phyloP scores from a whole-genome alignment of 2,888 invertebrate genomes.

The Plagodis dolabraria region DNA sequence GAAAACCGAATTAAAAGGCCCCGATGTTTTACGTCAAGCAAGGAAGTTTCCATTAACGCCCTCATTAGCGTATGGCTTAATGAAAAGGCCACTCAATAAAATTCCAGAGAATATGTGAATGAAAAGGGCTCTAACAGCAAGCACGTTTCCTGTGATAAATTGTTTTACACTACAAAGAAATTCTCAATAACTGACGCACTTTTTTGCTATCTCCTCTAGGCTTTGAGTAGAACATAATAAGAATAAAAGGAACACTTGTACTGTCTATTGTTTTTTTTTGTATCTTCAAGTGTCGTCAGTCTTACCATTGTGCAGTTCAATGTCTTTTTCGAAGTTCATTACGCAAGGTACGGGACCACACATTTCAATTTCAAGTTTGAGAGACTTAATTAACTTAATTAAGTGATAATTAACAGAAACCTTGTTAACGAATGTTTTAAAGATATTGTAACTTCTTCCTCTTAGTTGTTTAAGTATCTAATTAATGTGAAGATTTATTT shows the following conservation, averaged over 20 bases:
- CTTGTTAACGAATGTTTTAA: slow-evolving; percentile 43
- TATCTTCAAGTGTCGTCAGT: slow-evolving; percentile 27
- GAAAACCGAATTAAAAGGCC: slow-evolving; percentile 49
- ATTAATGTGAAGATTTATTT: slow-evolving; percentile 35
- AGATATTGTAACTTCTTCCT: slow-evolving; percentile 37
- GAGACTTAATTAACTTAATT: slow-evolving; percentile 48
- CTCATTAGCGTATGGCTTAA: slow-evolving; percentile 65
- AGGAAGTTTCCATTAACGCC: slow-evolving; percentile 68
- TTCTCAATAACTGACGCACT: slow-evolving; percentile 39
- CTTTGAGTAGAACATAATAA: slow-evolving; percentile 27
- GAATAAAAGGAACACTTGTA: slow-evolving; percentile 18
- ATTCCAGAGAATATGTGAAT: slow-evolving; percentile 43
- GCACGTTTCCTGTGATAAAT: slow-evolving; percentile 46
- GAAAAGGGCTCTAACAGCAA: slow-evolving; percentile 41
- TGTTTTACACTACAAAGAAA: slow-evolving; percentile 52
- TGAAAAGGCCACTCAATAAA: slow-evolving; percentile 66
- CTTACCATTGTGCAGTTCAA: slow-evolving; percentile 14
- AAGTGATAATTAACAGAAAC: slow-evolving; percentile 50
- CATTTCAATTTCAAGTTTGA: slow-evolving; percentile 34
- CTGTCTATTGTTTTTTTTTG: slow-evolving; percentile 33
- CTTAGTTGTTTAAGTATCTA: slow-evolving; percentile 38
- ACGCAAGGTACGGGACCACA: slow-evolving; percentile 38
- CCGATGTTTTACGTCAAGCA: slow-evolving; percentile 46
- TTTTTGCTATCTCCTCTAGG: slow-evolving; percentile 15
- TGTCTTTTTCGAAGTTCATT: slow-evolving; percentile 20